A percentile compares a stretch with the other conserved stretches of the same genome.
Evolutionary conservation across 2,113 vertebrate genomes (phyloP).

Genomic region (Chitala chitala): DNA sequence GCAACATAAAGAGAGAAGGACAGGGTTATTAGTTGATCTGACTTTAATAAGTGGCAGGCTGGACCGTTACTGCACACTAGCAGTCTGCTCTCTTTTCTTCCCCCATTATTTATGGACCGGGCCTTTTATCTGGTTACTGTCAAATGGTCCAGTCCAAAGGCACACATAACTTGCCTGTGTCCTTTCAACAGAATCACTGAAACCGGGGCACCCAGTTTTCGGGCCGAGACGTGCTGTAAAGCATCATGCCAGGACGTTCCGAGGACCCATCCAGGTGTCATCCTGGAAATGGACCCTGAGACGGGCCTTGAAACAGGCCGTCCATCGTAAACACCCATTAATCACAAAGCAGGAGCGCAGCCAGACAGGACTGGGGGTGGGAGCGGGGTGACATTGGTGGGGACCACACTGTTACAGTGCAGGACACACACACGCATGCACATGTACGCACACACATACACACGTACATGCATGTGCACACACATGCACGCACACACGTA

Average conservation of each 20-base stretch:
- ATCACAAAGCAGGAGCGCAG: conserved; percentile 57
- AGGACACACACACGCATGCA: not conserved
- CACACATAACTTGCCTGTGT: conserved; percentile 18
- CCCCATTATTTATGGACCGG: conserved; percentile 51
- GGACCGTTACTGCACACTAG: conserved; percentile 27
- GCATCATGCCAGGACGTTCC: not conserved
- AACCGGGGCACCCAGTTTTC: conserved; percentile 47
- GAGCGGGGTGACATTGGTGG: conserved; percentile 43
- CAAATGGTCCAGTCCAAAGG: conserved; percentile 27
- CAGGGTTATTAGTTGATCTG: conserved; percentile 38
- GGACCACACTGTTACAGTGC: conserved; percentile 36
- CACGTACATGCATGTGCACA: no score
- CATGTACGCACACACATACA: not conserved
- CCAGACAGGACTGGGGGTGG: conserved; percentile 52
- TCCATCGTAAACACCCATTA: conserved; percentile 77
- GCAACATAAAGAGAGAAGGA: conserved; percentile 21
- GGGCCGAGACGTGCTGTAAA: not conserved
- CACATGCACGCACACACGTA: not conserved
- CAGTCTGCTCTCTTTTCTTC: conserved; percentile 38
- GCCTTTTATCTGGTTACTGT: conserved; percentile 46
- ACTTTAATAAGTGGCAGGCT: conserved; percentile 42
- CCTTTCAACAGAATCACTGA: conserved; percentile 48
- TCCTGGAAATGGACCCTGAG: conserved; percentile 1
- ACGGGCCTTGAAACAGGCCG: conserved; percentile 51
- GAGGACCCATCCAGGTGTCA: not conserved